Base-by-base conservation (phyloP, 2,797 vertebrate genomes). In the Alauda arvensis region DNA sequence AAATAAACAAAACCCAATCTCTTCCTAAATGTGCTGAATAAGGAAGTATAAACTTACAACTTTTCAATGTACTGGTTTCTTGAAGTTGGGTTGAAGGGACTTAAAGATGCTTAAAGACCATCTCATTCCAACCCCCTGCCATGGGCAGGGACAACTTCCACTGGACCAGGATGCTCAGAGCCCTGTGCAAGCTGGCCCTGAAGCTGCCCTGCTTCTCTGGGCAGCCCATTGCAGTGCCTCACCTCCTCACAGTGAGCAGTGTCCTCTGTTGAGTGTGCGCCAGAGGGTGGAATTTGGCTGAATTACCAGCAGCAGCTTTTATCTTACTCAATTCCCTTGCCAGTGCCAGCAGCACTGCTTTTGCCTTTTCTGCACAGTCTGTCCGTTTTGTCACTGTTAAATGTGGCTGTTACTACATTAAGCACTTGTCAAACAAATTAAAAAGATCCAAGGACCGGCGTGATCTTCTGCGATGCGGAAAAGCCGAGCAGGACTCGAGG, bases 401-500 rank as follows among this genome's bases (percentile, higher is more conserved):
- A 49, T 3, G 10, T 75, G 39, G 61, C 74, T 49, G 45, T 80
- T 72, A 19, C 61, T 75, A 8, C 61, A 42, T 26, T 75, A 78
- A 83, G 48, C 53, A 55, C 75, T 85, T 85, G 75, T 68, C 85
- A 55, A 33, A 46, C 40, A 40, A 83, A 91, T 77, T 59, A 55
- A 66, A 77, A 28, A 1, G 43, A 28, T 21, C 31, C 74, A 12
- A 56, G 71, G 71, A 62, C 33, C 33, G 18, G 56, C 52, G 57
- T 1, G 1, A 56, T 90, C 55, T 61, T 55, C 24, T 57, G 39
- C 2, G 23, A 77, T 37, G 84, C 33, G 75, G 77, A 86, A 68
- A 93, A 92, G 71, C 61, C 83, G 42, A 40, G 77, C 52, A 70
- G 83, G 79, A 85, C 78, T 55, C 66, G 26, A 45, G 82, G 80